Evolutionary conservation across 2,888 invertebrate species (phyloP), one percentile per base, ranked within the genome.

Genomic region (Stenichneumon culpator): DNA sequence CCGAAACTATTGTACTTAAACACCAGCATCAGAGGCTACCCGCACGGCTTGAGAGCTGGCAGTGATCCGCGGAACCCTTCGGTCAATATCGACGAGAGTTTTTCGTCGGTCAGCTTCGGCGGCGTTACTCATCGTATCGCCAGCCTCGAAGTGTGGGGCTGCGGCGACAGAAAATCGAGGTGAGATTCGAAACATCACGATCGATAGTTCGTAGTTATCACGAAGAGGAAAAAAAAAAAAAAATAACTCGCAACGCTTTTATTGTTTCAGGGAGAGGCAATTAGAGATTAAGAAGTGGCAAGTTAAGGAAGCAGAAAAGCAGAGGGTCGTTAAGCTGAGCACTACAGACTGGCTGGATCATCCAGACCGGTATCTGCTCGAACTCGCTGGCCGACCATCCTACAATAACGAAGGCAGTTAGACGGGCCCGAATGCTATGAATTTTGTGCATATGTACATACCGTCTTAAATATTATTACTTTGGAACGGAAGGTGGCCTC

Each of bases 311-410:
- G 97, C 97, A 0, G 98, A 99, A 94, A 96, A 97, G 84, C 97
- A 97, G 90, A 95, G 97, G 77, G 96, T 96, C 91, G 97, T 99
- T 9, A 98, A 98, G 93, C 94, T 98, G 83, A 97, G 97, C 19
- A 96, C 98, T 0, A 96, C 97, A 25, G 98, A 99, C 93, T 99
- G 99, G 99, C 96, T 98, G 92, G 98, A 99, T 93, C 98, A 99
- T 95, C 99, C 99, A 0, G 99, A 99, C 95, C 96, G 98, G 81
- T 98, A 98, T 93, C 95, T 99, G 72, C 94, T 99, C 86, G 98
- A 98, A 94, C 95, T 98, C 92, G 98, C 98, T 2, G 98, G 98
- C 16, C 95, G 97, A 36, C 96, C 97, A 79, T 97, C 97, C 91
- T 97, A 97, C 94, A 97, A 97, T 94, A 96, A 96, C 94, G 96